A percentile compares a stretch with the other conserved stretches of the same genome.
phyloP scores from a whole-genome alignment of 2,113 vertebrate genomes.

The Puntigrus tetrazona region DNA sequence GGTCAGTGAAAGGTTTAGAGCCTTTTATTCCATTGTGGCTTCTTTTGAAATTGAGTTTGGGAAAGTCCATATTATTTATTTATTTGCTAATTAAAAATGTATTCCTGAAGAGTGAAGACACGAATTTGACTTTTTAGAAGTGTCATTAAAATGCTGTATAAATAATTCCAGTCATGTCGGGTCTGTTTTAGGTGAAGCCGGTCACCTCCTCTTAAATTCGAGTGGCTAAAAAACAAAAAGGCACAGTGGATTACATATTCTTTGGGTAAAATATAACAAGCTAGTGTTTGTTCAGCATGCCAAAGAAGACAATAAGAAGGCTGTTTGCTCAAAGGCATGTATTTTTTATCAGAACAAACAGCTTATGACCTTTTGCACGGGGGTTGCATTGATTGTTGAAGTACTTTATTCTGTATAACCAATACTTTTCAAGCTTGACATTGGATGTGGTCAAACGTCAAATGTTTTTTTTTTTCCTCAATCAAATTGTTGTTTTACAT shows the following conservation, averaged over 20 bases:
- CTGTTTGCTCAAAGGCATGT: background rate
- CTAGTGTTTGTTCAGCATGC: background rate
- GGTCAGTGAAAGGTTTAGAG: constrained; percentile 2
- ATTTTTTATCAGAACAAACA: background rate
- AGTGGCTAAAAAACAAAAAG: constrained; percentile 14
- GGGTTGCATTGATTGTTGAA: constrained; percentile 5
- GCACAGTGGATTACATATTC: background rate
- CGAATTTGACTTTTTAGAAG: background rate
- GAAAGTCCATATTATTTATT: background rate
- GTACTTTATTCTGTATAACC: background rate
- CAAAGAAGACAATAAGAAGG: background rate
- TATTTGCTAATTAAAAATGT: background rate
- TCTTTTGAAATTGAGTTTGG: background rate
- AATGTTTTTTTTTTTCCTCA: background rate
- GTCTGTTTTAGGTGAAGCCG: background rate
- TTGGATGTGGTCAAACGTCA: background rate
- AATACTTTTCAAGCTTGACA: background rate
- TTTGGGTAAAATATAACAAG: background rate
- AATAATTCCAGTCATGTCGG: background rate
- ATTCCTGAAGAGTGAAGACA: background rate
- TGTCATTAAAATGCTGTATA: background rate
- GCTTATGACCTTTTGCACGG: background rate
- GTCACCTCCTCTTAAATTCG: background rate
- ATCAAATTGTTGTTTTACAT: background rate
- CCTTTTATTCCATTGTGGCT: background rate